phyloP scores from a whole-genome alignment of 1,140 invertebrate genomes.

The Drosophila punjabiensis region DNA sequence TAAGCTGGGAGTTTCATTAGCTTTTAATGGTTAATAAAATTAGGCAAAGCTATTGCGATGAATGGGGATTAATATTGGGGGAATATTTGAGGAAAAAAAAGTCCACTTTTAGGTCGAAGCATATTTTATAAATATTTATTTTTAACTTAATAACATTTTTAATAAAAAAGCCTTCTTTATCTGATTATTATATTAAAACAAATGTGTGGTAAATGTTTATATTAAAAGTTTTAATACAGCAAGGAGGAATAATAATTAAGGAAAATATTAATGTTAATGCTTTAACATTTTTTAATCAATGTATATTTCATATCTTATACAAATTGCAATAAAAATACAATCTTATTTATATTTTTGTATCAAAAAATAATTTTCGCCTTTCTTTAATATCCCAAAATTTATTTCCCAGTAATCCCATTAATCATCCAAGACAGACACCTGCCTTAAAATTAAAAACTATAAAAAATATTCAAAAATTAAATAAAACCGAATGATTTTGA shows the following conservation, averaged over 20 bases:
- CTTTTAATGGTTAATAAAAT: conserved; percentile 3
- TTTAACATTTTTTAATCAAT: too few relatives aligned
- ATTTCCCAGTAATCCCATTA: not conserved
- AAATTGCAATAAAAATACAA: not conserved
- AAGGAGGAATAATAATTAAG: too few relatives aligned
- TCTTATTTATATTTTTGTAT: too few relatives aligned
- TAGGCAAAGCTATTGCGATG: not conserved
- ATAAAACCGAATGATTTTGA: conserved; percentile 2
- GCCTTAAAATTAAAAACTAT: not conserved
- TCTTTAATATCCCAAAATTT: not conserved
- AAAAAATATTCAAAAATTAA: not conserved
- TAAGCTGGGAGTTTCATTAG: not conserved
- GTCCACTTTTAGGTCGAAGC: too few relatives aligned
- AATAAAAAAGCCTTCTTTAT: too few relatives aligned
- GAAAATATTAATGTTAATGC: too few relatives aligned
- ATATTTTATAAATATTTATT: too few relatives aligned
- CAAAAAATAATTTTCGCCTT: not conserved
- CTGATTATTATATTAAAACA: too few relatives aligned
- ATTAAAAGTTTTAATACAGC: too few relatives aligned
- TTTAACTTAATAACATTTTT: too few relatives aligned
- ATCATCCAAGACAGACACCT: not conserved
- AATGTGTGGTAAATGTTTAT: too few relatives aligned
- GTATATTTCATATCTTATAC: not conserved
- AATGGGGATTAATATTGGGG: not conserved
- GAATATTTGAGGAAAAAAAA: not conserved